These are phyloP conservation scores for Cryptoleucopteryx plumbea DNA, from an alignment of 2,113 vertebrate genomes.

Conservation along the genomic window DNA sequence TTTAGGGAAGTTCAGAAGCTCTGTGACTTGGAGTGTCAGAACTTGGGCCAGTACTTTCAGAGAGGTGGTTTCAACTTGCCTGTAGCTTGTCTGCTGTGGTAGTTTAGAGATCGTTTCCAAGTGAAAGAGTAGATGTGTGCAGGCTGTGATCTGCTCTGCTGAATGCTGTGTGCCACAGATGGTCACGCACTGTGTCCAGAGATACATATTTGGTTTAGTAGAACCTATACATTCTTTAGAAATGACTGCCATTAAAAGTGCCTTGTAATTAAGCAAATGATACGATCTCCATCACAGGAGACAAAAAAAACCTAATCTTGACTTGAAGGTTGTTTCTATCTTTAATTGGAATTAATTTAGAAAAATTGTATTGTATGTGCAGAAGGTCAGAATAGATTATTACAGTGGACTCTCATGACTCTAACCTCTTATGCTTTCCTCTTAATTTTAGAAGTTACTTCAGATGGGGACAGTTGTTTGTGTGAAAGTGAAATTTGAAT, in stretches of 20 bases:
- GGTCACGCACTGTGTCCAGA: neutral
- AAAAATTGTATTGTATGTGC: neutral
- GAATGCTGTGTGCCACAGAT: neutral
- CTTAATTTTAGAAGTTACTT: neutral
- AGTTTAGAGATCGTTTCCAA: neutral
- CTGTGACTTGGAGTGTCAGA: neutral
- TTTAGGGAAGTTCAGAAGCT: neutral
- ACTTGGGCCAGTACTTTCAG: neutral
- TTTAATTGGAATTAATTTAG: neutral
- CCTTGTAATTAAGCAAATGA: neutral
- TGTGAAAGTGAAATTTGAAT: neutral
- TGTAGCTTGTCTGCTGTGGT: neutral
- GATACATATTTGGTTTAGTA: neutral
- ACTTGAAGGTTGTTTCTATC: neutral
- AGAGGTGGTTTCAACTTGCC: neutral
- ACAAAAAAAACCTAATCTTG: neutral
- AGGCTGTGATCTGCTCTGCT: neutral
- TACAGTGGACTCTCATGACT: neutral
- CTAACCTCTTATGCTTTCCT: neutral
- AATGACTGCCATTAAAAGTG: neutral
- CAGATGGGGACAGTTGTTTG: neutral
- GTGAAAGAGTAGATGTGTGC: neutral
- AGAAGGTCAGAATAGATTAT: neutral
- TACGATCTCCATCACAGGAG: neutral
- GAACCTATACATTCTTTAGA: neutral